A percentile compares a stretch with the other conserved stretches of the same genome.
phyloP scores from a whole-genome alignment of 1,140 invertebrate species.

The Rhopalosiphum padi region DNA sequence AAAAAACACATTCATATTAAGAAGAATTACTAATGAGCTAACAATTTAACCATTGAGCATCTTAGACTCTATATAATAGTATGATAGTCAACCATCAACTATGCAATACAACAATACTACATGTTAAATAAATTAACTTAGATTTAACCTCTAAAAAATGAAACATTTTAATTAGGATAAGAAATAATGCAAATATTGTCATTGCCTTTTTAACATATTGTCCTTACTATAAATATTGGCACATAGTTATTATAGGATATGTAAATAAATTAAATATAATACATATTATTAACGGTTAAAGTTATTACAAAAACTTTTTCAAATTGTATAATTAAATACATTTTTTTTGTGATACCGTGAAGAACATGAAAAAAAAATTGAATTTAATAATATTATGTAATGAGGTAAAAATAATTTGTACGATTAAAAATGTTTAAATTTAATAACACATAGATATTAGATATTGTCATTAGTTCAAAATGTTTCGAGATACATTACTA shows the following conservation, averaged over 20 bases:
- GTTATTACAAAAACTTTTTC: not conserved
- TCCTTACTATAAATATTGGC: slow-evolving; percentile 44
- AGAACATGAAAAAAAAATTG: not conserved
- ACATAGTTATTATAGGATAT: slow-evolving; percentile 42
- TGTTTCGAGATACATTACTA: not conserved
- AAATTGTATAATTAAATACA: not conserved
- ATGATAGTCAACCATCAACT: not conserved
- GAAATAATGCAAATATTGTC: slow-evolving; percentile 37
- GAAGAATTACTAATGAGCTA: not conserved
- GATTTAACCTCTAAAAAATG: not conserved
- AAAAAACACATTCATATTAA: not conserved
- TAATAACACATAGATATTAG: not conserved
- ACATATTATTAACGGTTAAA: not conserved
- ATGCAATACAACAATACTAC: not conserved
- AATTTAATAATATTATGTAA: not conserved
- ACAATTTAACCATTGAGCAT: not conserved
- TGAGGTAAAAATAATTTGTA: not conserved
- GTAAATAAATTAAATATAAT: slow-evolving; percentile 7
- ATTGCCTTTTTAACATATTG: not conserved
- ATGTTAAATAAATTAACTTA: not conserved
- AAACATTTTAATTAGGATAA: not conserved
- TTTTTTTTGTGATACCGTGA: not conserved
- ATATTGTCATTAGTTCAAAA: not conserved
- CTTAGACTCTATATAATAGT: not conserved
- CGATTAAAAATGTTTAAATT: not conserved